phyloP scores from a whole-genome alignment of 1,140 invertebrate species.

The Heliconius himera region DNA sequence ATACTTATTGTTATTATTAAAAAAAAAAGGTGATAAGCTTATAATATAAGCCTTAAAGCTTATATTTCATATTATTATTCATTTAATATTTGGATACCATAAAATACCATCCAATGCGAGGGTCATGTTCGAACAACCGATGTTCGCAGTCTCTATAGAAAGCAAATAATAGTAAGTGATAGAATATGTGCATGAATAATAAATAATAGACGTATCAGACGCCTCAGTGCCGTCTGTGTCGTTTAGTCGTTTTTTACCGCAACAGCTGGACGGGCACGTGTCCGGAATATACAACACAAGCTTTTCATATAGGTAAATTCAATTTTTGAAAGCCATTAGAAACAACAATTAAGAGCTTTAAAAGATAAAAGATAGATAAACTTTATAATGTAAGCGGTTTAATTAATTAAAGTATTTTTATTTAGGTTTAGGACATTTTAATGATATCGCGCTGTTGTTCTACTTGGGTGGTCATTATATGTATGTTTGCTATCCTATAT shows the following conservation, averaged over 20 bases:
- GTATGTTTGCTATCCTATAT: not conserved
- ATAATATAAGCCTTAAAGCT: no score
- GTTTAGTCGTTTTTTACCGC: slow-evolving; percentile 52
- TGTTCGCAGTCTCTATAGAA: slow-evolving; percentile 42
- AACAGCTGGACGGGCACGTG: slow-evolving; percentile 58
- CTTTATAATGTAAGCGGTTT: not conserved
- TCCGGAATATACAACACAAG: slow-evolving; percentile 27
- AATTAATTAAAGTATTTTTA: not conserved
- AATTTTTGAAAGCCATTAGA: slow-evolving; percentile 23
- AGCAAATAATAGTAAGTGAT: slow-evolving; percentile 62
- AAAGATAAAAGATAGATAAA: not conserved
- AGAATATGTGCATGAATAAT: slow-evolving; percentile 59
- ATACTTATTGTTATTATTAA: no score
- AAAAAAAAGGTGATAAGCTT: no score
- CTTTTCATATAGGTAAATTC: slow-evolving; percentile 32
- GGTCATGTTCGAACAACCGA: slow-evolving; percentile 27
- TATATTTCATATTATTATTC: no score
- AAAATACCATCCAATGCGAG: slow-evolving; percentile 23
- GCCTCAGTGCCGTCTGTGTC: slow-evolving; percentile 47
- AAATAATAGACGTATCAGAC: slow-evolving; percentile 53
- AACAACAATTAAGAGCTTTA: not conserved
- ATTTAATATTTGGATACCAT: not conserved
- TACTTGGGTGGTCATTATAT: slow-evolving; percentile 29
- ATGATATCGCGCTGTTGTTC: slow-evolving; percentile 28
- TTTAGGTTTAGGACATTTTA: not conserved